A percentile compares a stretch with the other conserved stretches of the same genome.
Conservation (phyloP, 2,113 vertebrate species). For the Salvelinus namaycush region DNA sequence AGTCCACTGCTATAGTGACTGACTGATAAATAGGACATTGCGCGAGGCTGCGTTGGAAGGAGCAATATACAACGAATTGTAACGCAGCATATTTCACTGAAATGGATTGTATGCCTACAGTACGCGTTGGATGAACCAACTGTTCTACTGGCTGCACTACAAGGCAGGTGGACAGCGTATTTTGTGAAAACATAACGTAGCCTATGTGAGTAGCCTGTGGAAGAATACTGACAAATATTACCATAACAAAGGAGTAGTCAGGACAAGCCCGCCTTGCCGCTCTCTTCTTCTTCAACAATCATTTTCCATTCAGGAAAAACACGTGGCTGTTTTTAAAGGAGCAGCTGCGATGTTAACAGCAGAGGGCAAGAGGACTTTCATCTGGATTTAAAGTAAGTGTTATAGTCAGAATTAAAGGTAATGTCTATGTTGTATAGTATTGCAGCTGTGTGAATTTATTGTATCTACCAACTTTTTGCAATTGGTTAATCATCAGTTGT, state of each 20-base stretch:
- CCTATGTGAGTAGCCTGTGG: slow-evolving; percentile 20
- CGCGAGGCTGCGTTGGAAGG: not conserved
- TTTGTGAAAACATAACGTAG: slow-evolving; percentile 21
- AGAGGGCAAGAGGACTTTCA: slow-evolving; percentile 27
- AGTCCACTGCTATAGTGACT: too few species aligned
- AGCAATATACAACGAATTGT: slow-evolving; percentile 30
- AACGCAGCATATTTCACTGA: slow-evolving; percentile 9
- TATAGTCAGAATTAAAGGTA: not conserved
- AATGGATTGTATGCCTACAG: not conserved
- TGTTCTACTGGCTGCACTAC: not conserved
- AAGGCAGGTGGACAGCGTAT: slow-evolving; percentile 30
- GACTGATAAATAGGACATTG: not conserved
- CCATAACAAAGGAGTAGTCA: slow-evolving; percentile 59
- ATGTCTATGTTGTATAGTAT: too few species aligned
- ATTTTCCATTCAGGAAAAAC: slow-evolving; percentile 36
- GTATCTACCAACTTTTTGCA: too few species aligned
- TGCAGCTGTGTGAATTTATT: too few species aligned
- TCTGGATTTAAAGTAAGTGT: slow-evolving; percentile 69
- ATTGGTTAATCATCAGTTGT: too few species aligned
- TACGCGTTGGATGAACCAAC: slow-evolving; percentile 13
- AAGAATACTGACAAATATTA: slow-evolving; percentile 35
- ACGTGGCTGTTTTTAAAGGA: slow-evolving; percentile 65
- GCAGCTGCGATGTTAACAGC: slow-evolving; percentile 47
- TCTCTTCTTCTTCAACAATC: slow-evolving; percentile 34
- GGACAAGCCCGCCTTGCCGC: slow-evolving; percentile 44